Evolutionary conservation across 2,113 vertebrate species (phyloP), one percentile per base, ranked within the genome.

Genomic region (Desmodus rotundus): DNA sequence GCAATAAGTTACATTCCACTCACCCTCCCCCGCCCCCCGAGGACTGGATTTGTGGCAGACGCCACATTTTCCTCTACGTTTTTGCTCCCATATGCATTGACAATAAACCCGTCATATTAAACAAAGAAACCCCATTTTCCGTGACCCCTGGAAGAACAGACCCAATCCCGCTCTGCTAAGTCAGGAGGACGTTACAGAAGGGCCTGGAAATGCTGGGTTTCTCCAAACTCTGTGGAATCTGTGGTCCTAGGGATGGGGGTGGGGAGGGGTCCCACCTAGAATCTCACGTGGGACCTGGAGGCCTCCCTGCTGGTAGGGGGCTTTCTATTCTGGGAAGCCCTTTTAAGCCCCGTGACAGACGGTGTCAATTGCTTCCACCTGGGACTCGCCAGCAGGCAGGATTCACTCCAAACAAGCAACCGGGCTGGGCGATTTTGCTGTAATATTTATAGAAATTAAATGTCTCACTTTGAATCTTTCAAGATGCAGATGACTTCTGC

Each of bases 401-500:
- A 52, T 9, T 85, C 50, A 19, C 33, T 80, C 81, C 81, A 82
- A 93, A 38, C 24, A 50, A 87, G 28, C 87, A 67, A 38, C 28
- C 36, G 15, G 26, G 9, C 13, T 65, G 47, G 15, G 72, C 58
- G 14, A 9, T 72, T 82, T 70, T 45, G 14, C 36, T 31, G 5
- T 77, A 52, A 47, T 67, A 87, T 76, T 87, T 87, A 81, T 31
- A 94, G 50, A 92, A 87, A 76, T 80, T 38, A 78, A 76, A 2
- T 26, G 16, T 45, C 13, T 22, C 45, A 43, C 15, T 91, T 89
- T 65, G 36, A 41, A 72, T 84, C 92, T 52, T 93, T 95, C 22
- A 43, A 82, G 91, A 86, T 36, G 3, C 17, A 54, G 47, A 36
- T 1, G 3, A 38, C 26, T 73, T 84, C 89, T 82, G 24, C 33